Percentiles rank a stretch among this genome's conserved stretches.
Evolutionary conservation across 2,888 invertebrate species (phyloP).

Genomic region (Plusia festucae): DNA sequence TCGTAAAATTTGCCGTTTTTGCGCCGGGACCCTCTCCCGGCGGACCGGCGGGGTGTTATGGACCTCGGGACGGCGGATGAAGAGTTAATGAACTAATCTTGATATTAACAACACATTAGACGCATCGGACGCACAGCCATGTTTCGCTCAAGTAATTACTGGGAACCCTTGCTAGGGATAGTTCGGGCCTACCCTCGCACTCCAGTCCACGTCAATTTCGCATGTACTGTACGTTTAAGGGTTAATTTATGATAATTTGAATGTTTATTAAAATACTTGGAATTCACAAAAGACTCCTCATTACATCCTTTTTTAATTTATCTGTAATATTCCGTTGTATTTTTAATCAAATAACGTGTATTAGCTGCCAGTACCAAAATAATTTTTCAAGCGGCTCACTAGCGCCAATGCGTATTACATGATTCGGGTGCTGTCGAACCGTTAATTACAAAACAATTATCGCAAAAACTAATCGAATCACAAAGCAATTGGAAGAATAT

Average conservation of each 20-base stretch:
- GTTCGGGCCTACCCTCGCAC: conserved; percentile 58
- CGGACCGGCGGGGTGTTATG: conserved; percentile 60
- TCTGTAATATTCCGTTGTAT: not conserved
- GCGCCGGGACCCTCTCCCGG: conserved; percentile 62
- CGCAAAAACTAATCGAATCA: conserved; percentile 85
- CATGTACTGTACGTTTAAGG: conserved; percentile 60
- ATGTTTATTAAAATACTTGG: conserved; percentile 65
- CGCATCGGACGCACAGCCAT: conserved; percentile 82
- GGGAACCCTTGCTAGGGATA: conserved; percentile 68
- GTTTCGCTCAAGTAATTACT: conserved; percentile 75
- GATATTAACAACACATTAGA: conserved; percentile 89
- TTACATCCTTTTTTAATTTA: conserved; percentile 2
- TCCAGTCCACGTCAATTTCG: conserved; percentile 61
- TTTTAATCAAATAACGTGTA: conserved; percentile 11
- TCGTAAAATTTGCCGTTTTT: conserved; percentile 79
- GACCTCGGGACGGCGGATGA: conserved; percentile 75
- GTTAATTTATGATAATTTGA: conserved; percentile 70
- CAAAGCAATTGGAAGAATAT: conserved; percentile 82
- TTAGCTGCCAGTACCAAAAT: conserved; percentile 7
- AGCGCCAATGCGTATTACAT: conserved; percentile 33
- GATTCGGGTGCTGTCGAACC: conserved; percentile 51
- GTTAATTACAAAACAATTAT: conserved; percentile 72
- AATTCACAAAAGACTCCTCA: conserved; percentile 10
- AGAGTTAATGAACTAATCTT: conserved; percentile 89
- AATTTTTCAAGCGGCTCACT: conserved; percentile 29